phyloP scores from a whole-genome alignment of 2,113 vertebrate genomes.

The Labrus mixtus region DNA sequence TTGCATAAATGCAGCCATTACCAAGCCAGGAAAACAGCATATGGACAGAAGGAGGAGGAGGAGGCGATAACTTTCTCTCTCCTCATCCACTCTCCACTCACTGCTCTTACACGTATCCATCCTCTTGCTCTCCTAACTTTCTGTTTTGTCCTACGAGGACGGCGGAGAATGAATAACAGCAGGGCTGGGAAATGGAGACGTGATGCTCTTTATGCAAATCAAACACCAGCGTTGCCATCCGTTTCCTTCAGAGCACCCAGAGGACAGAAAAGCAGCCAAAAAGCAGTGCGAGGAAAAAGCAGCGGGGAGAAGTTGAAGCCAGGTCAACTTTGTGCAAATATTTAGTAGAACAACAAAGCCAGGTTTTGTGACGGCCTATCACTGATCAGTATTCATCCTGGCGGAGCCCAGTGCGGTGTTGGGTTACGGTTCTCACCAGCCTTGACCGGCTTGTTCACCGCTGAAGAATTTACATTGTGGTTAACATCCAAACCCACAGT shows the following conservation, averaged over 20 bases:
- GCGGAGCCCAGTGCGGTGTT: slow-evolving; percentile 10
- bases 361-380: slow-evolving; percentile 40
- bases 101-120: slow-evolving; percentile 9
- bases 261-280: slow-evolving; percentile 36
- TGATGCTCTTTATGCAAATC: slow-evolving; percentile 75
- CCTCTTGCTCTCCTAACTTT: slow-evolving; percentile 21
- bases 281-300: slow-evolving; percentile 27
- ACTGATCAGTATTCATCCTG: slow-evolving; percentile 47
- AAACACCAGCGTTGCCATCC: slow-evolving; percentile 65
- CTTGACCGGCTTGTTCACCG: not conserved
- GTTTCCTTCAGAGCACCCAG: slow-evolving; percentile 56
- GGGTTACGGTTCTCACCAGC: slow-evolving; percentile 37
- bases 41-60: slow-evolving; percentile 7
- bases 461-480: slow-evolving; percentile 28
- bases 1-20: slow-evolving; percentile 57
- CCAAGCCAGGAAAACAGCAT: slow-evolving; percentile 52
- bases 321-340: slow-evolving; percentile 60
- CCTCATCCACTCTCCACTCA: not conserved
- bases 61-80: not conserved
- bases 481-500: slow-evolving; percentile 2
- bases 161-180: slow-evolving; percentile 62
- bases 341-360: slow-evolving; percentile 30
- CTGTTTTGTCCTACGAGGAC: slow-evolving; percentile 44
- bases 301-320: slow-evolving; percentile 48
- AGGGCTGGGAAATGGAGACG: slow-evolving; percentile 69